These are phyloP conservation scores for Penaeus monodon DNA, from an alignment of 2,888 invertebrate species.

Conservation along the genomic window DNA sequence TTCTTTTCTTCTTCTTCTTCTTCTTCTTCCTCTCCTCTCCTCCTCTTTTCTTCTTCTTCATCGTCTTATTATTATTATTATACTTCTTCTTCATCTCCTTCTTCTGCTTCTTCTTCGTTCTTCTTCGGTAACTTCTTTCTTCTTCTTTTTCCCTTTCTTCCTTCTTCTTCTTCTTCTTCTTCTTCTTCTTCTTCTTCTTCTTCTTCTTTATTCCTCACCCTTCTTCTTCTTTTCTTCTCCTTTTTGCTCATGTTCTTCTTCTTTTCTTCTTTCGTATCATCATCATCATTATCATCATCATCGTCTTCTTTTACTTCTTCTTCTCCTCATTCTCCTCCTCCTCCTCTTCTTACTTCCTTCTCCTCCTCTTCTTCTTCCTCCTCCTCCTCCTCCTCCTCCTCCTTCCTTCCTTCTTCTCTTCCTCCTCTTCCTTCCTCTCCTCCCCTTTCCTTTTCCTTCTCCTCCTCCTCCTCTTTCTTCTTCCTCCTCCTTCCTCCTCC, in stretches of 20 bases:
- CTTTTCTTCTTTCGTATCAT: too few relatives aligned
- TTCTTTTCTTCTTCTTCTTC: background rate
- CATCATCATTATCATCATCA: too few relatives aligned
- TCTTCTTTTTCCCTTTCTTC: background rate
- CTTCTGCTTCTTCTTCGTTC: too few relatives aligned
- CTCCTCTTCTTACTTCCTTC: background rate
- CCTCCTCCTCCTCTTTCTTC: too few relatives aligned
- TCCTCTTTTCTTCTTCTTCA: background rate
- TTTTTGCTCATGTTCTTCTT: too few relatives aligned
- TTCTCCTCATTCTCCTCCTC: background rate
- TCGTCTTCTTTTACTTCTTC: background rate
- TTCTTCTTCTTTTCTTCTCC: too few relatives aligned
- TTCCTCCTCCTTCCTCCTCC: too few relatives aligned
- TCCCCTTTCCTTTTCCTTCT: too few relatives aligned
- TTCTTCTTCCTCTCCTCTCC: background rate
- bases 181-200: background rate
- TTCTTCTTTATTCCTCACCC: background rate
- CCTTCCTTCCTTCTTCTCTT: background rate
- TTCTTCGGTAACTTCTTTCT: background rate
- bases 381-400: background rate
- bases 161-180: background rate
- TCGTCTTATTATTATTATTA: too few relatives aligned
- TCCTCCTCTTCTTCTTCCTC: background rate
- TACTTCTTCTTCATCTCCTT: too few relatives aligned
- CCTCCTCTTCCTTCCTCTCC: background rate